These are phyloP conservation scores for Ethmia dodecea DNA, from an alignment of 2,888 invertebrate genomes.

Conservation along the genomic window DNA sequence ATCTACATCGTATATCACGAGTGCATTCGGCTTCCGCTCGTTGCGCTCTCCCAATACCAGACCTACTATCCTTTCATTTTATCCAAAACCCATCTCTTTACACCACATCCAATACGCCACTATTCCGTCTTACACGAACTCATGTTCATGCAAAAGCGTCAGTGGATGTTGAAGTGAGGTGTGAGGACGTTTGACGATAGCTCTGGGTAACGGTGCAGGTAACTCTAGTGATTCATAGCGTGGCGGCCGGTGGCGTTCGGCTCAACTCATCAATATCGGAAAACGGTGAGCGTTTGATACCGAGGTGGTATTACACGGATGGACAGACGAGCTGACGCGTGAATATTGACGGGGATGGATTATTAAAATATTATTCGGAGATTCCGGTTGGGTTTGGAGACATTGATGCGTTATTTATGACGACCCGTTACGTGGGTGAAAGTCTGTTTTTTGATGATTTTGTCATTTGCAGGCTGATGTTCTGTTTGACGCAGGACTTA, in stretches of 20 bases:
- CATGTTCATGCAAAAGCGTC: not conserved
- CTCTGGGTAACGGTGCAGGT: conserved; percentile 32
- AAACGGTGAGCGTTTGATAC: conserved; percentile 46
- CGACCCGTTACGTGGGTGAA: no score
- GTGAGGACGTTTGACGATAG: not conserved
- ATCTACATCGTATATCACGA: conserved; percentile 32
- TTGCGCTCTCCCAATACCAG: conserved; percentile 33
- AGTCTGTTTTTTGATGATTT: no score
- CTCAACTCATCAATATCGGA: conserved; percentile 57
- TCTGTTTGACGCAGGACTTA: no score
- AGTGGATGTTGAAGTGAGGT: conserved; percentile 10
- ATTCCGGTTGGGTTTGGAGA: no score
- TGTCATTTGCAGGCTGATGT: no score
- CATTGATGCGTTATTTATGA: no score
- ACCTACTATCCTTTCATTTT: conserved; percentile 15
- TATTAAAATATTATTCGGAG: not conserved
- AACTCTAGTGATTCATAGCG: conserved; percentile 54
- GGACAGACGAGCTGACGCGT: not conserved
- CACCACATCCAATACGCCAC: conserved; percentile 21
- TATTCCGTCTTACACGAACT: not conserved
- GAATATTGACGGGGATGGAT: not conserved
- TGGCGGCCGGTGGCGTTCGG: conserved; percentile 36
- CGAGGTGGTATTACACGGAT: conserved; percentile 8
- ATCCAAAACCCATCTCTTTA: not conserved
- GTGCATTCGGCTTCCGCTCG: conserved; percentile 33